Evolutionary conservation across 2,797 vertebrate genomes (phyloP), one percentile per base, ranked within the genome.

Genomic region (Cuculus canorus): DNA sequence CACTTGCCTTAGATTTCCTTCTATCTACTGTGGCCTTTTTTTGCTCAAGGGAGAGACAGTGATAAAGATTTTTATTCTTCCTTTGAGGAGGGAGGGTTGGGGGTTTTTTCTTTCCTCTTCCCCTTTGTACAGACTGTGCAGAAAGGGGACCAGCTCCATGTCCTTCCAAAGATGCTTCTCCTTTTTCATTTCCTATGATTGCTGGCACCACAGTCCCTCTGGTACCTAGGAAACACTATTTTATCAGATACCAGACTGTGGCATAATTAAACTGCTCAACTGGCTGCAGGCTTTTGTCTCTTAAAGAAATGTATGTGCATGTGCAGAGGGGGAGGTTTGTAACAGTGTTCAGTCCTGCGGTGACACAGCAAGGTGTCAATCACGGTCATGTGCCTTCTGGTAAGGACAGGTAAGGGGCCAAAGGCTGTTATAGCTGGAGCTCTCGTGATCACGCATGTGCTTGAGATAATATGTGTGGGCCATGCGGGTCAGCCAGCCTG

Each of bases 331-430:
- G 23, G 33, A 68, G 22, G 52, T 2, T 50, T 66, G 87, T 86
- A 56, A 61, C 1, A 0, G 43, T 4, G 10, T 52, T 41, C 10
- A 3, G 37, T 61, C 70, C 72, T 32, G 30, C 0, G 0, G 78
- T 56, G 83, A 60, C 64, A n/a, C 23, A 0, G n/a, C 2, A 14
- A 69, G 4, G 33, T 65, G 11, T 18, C 3, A 15, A 76, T 28
- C 72, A 37, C 47, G 17, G 41, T 4, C 32, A 1, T 2, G 48
- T 77, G 66, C 64, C 78, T 66, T 33, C 24, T 80, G 27, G 27
- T 47, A 17, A 27, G 47, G 28, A 13, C 16, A 52, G 50, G 18
- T 11, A 24, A 9, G 25, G 28, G 12, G 21, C n/a, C 2, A 8
- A 71, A 28, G 23, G 22, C 7, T 50, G 39, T 47, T 21, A 8